A percentile compares a stretch with the other conserved stretches of the same genome.
Evolutionary conservation across 2,888 invertebrate species (phyloP).

Genomic region (Pristionchus mayeri): DNA sequence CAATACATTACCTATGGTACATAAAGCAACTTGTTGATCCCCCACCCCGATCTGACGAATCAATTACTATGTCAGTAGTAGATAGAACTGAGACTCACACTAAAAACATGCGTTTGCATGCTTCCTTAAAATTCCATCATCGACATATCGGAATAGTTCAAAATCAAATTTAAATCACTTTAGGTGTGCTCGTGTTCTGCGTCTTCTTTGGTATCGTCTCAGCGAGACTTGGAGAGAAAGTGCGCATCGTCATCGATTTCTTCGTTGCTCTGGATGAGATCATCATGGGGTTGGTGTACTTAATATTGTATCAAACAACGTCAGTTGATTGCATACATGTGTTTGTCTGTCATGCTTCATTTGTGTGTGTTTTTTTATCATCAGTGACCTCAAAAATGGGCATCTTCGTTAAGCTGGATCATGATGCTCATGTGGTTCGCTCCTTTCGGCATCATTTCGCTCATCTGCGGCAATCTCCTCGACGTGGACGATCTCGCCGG

Average conservation of each 20-base stretch:
- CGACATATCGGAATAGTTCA: not conserved
- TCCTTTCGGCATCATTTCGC: constrained; percentile 83
- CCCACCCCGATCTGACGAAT: too few relatives aligned
- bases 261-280: constrained; percentile 90
- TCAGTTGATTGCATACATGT: too few relatives aligned
- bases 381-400: too few relatives aligned
- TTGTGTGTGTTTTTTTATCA: too few relatives aligned
- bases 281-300: constrained; percentile 91
- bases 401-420: constrained; percentile 49
- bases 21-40: too few relatives aligned
- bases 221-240: constrained; percentile 87
- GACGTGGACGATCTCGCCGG: constrained; percentile 80
- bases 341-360: too few relatives aligned
- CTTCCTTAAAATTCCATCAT: not conserved
- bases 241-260: constrained; percentile 86
- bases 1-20: too few relatives aligned
- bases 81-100: too few relatives aligned
- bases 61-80: too few relatives aligned
- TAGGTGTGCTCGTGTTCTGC: constrained; percentile 91
- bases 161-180: too few relatives aligned
- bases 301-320: too few relatives aligned
- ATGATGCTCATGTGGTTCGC: constrained; percentile 77
- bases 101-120: too few relatives aligned
- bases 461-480: constrained; percentile 83
- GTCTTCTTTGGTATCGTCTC: constrained; percentile 89